A percentile compares a stretch with the other conserved stretches of the same genome.
phyloP scores from a whole-genome alignment of 2,888 invertebrate species.

The Cataglyphis albicans region DNA sequence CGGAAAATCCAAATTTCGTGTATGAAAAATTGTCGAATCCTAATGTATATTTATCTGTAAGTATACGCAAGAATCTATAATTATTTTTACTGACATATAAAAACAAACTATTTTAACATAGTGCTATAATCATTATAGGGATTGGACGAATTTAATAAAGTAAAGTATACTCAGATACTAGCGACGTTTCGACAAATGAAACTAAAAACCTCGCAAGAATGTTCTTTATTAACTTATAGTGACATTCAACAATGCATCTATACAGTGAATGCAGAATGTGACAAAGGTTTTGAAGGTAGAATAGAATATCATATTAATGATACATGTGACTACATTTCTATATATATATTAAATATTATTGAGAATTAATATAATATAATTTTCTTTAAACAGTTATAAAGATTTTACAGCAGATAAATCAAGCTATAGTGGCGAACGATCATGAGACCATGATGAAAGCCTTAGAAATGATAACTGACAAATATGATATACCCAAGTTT shows the following conservation, averaged over 20 bases:
- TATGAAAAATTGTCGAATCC: slow-evolving; percentile 87
- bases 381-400: slow-evolving; percentile 83
- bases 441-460: slow-evolving; percentile 86
- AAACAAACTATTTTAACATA: slow-evolving; percentile 18
- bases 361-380: slow-evolving; percentile 17
- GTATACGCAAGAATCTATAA: slow-evolving; percentile 44
- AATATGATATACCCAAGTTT: slow-evolving; percentile 85
- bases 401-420: slow-evolving; percentile 88
- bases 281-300: slow-evolving; percentile 87
- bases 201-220: slow-evolving; percentile 86
- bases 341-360: slow-evolving; percentile 26
- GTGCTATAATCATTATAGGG: slow-evolving; percentile 83
- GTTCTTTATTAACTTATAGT: slow-evolving; percentile 89
- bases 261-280: slow-evolving; percentile 88
- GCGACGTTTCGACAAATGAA: slow-evolving; percentile 87
- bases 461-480: slow-evolving; percentile 87
- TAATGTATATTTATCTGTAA: slow-evolving; percentile 85
- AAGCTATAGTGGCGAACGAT: slow-evolving; percentile 88
- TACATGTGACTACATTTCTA: not conserved
- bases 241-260: slow-evolving; percentile 90
- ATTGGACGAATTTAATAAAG: slow-evolving; percentile 87
- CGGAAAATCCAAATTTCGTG: slow-evolving; percentile 88
- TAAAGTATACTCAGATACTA: slow-evolving; percentile 87
- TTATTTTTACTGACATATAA: slow-evolving; percentile 33
- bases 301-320: slow-evolving; percentile 11